These are phyloP conservation scores for Remorina albescens DNA, from an alignment of 2,797 vertebrate species.

Conservation along the genomic window DNA sequence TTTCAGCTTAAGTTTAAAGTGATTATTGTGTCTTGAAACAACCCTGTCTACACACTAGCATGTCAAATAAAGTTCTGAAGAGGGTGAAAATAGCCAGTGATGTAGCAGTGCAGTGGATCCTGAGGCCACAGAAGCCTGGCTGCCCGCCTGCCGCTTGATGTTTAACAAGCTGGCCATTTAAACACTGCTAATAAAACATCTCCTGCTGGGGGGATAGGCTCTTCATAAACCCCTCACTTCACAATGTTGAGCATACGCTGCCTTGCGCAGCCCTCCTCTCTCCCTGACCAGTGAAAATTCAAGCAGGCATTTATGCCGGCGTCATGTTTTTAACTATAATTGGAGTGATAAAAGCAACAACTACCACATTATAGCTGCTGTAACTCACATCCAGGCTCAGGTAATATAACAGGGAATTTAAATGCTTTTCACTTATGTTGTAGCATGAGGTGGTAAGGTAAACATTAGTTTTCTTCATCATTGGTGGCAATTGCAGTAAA, in stretches of 20 bases:
- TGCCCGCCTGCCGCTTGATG: conserved; percentile 77
- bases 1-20: conserved; percentile 74
- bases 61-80: conserved; percentile 78
- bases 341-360: conserved; percentile 82
- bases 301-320: conserved; percentile 67
- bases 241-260: conserved; percentile 55
- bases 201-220: conserved; percentile 77
- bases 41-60: conserved; percentile 73
- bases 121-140: conserved; percentile 67
- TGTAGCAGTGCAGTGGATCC: conserved; percentile 60
- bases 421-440: conserved; percentile 21
- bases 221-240: conserved; percentile 81
- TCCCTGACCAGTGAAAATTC: conserved; percentile 55
- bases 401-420: conserved; percentile 34
- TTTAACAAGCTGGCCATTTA: conserved; percentile 85
- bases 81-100: conserved; percentile 80
- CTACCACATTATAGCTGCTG: conserved; percentile 71
- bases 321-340: conserved; percentile 80
- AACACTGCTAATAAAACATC: conserved; percentile 83
- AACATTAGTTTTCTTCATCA: conserved; percentile 2
- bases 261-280: conserved; percentile 29
- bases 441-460: background rate
- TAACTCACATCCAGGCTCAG: conserved; percentile 69
- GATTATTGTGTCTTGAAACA: conserved; percentile 83
- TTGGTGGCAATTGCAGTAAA: no score